Evolutionary conservation across 2,797 vertebrate species (phyloP).

Genomic region (Protonibea diacanthus): DNA sequence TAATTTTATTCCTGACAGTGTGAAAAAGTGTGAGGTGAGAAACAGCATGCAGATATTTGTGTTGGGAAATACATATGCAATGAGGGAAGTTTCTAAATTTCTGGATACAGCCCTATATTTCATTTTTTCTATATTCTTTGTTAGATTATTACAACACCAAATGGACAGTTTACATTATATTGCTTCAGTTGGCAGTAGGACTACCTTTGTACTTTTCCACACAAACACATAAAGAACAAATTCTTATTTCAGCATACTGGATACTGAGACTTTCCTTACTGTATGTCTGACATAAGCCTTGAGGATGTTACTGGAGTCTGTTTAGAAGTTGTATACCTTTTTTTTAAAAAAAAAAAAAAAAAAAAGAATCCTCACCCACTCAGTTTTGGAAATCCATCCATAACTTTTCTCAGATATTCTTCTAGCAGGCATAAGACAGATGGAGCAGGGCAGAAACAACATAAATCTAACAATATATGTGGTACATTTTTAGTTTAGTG

Average conservation of each 20-base stretch:
- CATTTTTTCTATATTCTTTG: not conserved
- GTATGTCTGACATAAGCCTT: not conserved
- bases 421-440: slow-evolving; percentile 21
- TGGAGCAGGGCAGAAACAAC: slow-evolving; percentile 6
- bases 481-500: slow-evolving; percentile 22
- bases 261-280: not conserved
- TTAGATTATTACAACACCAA: not conserved
- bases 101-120: not conserved
- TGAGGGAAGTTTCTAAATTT: not conserved
- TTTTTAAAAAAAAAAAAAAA: not conserved
- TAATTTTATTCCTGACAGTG: not conserved
- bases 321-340: not conserved
- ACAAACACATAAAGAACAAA: not conserved
- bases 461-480: slow-evolving; percentile 12
- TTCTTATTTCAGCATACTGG: not conserved
- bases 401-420: slow-evolving; percentile 5
- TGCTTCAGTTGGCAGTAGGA: not conserved
- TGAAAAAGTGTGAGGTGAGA: not conserved
- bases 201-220: not conserved
- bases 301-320: not conserved
- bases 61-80: not conserved
- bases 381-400: slow-evolving; percentile 16
- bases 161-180: not conserved
- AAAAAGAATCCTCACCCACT: not conserved
- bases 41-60: not conserved